Base-by-base conservation (phyloP, 2,113 vertebrate genomes). In the Stictonetta naevosa region DNA sequence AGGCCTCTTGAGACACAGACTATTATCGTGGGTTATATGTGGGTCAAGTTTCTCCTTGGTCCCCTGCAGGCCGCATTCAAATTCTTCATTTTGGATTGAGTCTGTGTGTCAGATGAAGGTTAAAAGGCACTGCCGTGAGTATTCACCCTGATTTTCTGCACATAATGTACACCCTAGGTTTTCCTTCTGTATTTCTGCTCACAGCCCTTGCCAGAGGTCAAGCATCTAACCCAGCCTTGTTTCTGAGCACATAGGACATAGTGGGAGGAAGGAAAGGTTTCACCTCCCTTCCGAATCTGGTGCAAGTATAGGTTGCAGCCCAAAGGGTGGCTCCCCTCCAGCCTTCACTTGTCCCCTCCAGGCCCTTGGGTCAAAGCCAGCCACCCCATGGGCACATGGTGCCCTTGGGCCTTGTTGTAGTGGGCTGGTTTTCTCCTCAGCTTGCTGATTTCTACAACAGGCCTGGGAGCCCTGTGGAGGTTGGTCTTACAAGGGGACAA, bases 21-120 rank as follows among this genome's bases (percentile, higher is more conserved):
- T 14, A 14, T 50, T 88, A 64, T 36, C 0, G 0, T 55, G 50
- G 23, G 34, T 20, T 0, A 0, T 0, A 0, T 68, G 16, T 58
- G 38, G 59, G n/a, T 17, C n/a, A 72, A 23, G 16, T 8, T 66
- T 18, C 23, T 50, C 19, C 31, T 56, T 1, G 1, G 42, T 87
- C 8, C 19, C 14, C 28, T 46, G 22, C 22, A 64, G 8, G 21
- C 17, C 28, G 48, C 55, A 60, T 42, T 20, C 53, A 83, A 73
- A 13, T 69, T 83, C 13, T 66, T 28, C 2, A 4, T 73, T 62
- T 69, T 25, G 7, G 33, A 53, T 14, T 3, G 8, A 71, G 56
- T 58, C 59, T 46, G 34, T 2, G 0, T 29, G 38, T 33, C 42
- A 76, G 69, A 55, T 0, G 0, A 34, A 28, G 4, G 1, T 53